These are phyloP conservation scores for Graphium colonna DNA, from an alignment of 2,888 invertebrate species.

Conservation along the genomic window DNA sequence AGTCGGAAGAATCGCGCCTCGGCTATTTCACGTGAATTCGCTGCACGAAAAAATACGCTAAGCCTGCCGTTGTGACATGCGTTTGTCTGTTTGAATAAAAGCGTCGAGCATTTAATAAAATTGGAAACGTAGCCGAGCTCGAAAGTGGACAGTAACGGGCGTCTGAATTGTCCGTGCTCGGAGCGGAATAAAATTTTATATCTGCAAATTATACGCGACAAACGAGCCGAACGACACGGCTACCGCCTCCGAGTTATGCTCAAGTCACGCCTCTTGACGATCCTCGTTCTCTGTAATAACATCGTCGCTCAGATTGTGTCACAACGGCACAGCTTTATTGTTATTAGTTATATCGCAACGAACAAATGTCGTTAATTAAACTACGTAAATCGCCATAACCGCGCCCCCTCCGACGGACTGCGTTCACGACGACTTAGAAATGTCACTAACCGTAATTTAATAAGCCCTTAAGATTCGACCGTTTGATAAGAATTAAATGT, in stretches of 20 bases:
- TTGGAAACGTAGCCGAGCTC: conserved; percentile 42
- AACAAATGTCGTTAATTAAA: background rate
- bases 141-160: conserved; percentile 50
- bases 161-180: conserved; percentile 52
- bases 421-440: conserved; percentile 14
- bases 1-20: conserved; percentile 37
- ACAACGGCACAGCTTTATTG: background rate
- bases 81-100: conserved; percentile 42
- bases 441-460: conserved; percentile 20
- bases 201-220: conserved; percentile 63
- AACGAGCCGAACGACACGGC: conserved; percentile 58
- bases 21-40: conserved; percentile 33
- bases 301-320: conserved; percentile 9
- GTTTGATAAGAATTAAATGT: conserved; percentile 39
- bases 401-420: background rate
- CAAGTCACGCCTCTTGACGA: conserved; percentile 30
- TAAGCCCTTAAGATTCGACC: conserved; percentile 24
- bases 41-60: conserved; percentile 27
- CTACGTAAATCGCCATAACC: background rate
- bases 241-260: conserved; percentile 50
- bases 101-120: conserved; percentile 44
- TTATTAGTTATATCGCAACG: background rate
- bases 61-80: conserved; percentile 32
- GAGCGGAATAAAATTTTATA: conserved; percentile 64
- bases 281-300: conserved; percentile 14